Conservation (phyloP, 2,888 invertebrate species). For the Ophion ellenae region DNA sequence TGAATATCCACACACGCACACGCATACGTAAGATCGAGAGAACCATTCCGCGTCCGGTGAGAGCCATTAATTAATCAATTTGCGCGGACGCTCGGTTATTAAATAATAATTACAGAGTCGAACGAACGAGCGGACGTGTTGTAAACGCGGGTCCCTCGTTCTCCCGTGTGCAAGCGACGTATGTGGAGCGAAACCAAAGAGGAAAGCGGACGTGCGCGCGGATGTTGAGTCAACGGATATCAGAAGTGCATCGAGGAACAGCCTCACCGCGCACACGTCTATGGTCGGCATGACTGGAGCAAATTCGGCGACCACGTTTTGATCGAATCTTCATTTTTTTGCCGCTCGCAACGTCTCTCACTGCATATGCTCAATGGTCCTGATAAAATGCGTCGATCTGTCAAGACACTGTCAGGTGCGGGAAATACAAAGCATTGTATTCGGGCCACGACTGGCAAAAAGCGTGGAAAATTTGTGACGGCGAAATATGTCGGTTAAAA, state of each 20-base stretch:
- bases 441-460: too few relatives aligned
- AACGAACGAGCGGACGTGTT: slow-evolving; percentile 64
- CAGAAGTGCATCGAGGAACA: slow-evolving; percentile 50
- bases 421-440: too few relatives aligned
- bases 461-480: too few relatives aligned
- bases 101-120: slow-evolving; percentile 72
- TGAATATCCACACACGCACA: background rate
- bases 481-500: too few relatives aligned
- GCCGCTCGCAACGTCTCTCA: too few relatives aligned
- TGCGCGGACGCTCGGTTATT: slow-evolving; percentile 70
- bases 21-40: slow-evolving; percentile 46
- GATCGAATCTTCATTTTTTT: background rate
- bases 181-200: slow-evolving; percentile 65
- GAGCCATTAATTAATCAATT: slow-evolving; percentile 75
- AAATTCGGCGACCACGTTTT: slow-evolving; percentile 1
- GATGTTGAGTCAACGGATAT: slow-evolving; percentile 53
- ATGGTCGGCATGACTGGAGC: background rate
- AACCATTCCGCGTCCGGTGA: slow-evolving; percentile 70
- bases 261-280: background rate
- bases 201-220: slow-evolving; percentile 54
- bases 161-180: slow-evolving; percentile 40
- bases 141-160: slow-evolving; percentile 46
- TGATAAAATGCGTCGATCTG: too few relatives aligned
- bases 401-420: too few relatives aligned
- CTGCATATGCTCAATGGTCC: too few relatives aligned